phyloP scores from a whole-genome alignment of 2,113 vertebrate species.

The Psittacus erithacus region DNA sequence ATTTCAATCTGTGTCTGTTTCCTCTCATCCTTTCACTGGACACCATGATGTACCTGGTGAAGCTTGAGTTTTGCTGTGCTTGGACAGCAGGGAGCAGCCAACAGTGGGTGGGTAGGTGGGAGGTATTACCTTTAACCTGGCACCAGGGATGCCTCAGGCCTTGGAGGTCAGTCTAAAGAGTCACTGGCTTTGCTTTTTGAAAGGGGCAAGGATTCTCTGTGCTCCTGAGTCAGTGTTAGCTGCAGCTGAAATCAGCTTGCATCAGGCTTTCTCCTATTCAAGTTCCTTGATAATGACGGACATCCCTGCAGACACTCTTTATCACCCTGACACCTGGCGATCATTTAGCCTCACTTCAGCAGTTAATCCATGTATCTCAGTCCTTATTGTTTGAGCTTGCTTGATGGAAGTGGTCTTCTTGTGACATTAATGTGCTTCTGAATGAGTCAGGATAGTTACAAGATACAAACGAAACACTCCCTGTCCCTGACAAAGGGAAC shows the following conservation, averaged over 20 bases:
- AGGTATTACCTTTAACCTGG: neutral
- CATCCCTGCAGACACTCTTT: neutral
- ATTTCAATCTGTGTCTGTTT: neutral
- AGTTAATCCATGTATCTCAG: neutral
- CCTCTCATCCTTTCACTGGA: neutral
- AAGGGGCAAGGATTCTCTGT: neutral
- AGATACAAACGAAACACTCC: neutral
- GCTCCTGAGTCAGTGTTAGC: neutral
- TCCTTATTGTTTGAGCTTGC: neutral
- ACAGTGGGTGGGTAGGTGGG: neutral
- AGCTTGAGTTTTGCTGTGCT: neutral
- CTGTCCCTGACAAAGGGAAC: neutral
- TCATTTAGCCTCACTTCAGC: neutral
- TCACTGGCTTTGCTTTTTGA: neutral
- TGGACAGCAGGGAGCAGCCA: neutral
- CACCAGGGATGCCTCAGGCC: neutral
- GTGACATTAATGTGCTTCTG: neutral
- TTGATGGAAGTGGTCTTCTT: conserved; percentile 7
- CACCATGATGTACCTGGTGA: neutral
- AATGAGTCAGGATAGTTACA: neutral
- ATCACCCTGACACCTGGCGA: neutral
- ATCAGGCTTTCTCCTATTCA: neutral
- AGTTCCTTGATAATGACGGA: neutral
- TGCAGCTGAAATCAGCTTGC: neutral
- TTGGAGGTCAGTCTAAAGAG: neutral